Base-by-base conservation (phyloP, 2,888 invertebrate species). In the Ischnura elegans region DNA sequence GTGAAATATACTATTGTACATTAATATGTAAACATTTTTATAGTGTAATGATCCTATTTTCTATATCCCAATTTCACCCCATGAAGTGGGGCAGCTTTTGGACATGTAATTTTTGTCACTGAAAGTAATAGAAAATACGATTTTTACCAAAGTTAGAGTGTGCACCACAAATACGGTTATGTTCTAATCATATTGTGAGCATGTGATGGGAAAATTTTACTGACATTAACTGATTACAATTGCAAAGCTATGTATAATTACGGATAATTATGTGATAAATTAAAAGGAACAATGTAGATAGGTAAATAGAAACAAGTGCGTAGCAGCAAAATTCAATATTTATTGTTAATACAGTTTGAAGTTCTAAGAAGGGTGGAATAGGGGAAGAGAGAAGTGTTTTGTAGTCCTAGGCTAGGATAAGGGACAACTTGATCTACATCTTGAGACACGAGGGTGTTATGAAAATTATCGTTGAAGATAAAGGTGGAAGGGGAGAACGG, bases 21-120 rank as follows among this genome's bases (percentile, higher is more conserved):
- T 61, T n/a, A 61, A 61, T 61, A 61, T 61, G 61, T 25, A 61
- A 61, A 61, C 61, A 0, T 61, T 61, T 61, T 61, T 21, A 61
- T 21, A 61, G 25, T n/a, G n/a, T 25, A 61, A 61, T 61, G 61
- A 61, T 61, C 61, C 61, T 61, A 21, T 61, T 61, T 61, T 61
- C 61, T n/a, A 61, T 61, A n/a, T 61, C 61, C 61, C 61, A 61
- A 61, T 61, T 61, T 61, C n/a, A 61, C 61, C 61, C 61, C 61
- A 19, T 61, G 61, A 61, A 4, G 61, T 61, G 61, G 61, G 61
- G 61, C 8, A 61, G n/a, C 61, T 61, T 61, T 61, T 21, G 61
- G 61, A 61, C 61, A 25, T 21, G 61, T 61, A 21, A 25, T 21
- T 61, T 13, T 61, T 61, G 61, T 61, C 61, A 16, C 61, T 61